A percentile compares a stretch with the other conserved stretches of the same genome.
Conservation (phyloP, 2,113 vertebrate species). For the Columba janthina region DNA sequence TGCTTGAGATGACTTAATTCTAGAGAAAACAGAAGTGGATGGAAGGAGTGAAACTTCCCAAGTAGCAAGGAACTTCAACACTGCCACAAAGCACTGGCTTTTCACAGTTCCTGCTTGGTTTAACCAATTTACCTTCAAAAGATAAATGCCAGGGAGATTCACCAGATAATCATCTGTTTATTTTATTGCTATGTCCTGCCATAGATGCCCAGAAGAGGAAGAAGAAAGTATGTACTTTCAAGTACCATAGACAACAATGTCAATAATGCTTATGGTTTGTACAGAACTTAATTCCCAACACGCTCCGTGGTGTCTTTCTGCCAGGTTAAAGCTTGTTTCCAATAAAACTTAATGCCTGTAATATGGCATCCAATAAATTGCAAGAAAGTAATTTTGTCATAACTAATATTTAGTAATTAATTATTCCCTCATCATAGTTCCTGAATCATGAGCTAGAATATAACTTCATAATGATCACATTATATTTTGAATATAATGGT, state of each 20-base stretch:
- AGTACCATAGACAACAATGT: background rate
- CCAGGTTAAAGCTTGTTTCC: background rate
- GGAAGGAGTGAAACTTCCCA: background rate
- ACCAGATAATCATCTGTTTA: background rate
- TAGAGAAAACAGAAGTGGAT: background rate
- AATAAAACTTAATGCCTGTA: background rate
- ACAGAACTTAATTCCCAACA: background rate
- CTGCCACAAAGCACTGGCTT: background rate
- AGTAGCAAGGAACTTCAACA: background rate
- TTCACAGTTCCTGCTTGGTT: background rate
- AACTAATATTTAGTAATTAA: conserved; percentile 28
- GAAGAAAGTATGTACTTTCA: background rate
- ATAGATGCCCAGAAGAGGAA: background rate
- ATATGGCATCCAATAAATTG: background rate
- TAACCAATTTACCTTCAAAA: background rate
- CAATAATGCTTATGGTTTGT: background rate
- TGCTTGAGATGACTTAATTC: background rate
- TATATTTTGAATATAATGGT: background rate
- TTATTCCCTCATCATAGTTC: background rate
- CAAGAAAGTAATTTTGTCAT: background rate
- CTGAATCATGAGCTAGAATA: background rate
- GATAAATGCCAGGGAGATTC: background rate
- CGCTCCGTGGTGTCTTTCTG: background rate
- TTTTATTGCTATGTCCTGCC: background rate
- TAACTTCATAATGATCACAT: background rate